Evolutionary conservation across 2,797 vertebrate genomes (phyloP), one percentile per base, ranked within the genome.

Genomic region (Aphelocoma californica): DNA sequence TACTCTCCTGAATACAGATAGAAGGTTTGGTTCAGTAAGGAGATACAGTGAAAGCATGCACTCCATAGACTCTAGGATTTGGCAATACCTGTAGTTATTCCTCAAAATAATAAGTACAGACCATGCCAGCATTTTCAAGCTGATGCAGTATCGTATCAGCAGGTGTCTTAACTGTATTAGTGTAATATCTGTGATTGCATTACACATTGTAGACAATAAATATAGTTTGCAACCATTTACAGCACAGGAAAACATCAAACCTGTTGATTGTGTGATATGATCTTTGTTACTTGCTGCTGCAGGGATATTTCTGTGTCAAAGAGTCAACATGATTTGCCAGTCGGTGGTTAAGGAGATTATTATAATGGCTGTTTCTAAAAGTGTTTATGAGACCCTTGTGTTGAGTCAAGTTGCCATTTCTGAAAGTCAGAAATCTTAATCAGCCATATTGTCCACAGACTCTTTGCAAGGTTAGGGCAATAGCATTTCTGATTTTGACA

Each of bases 1-100:
- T 48, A 93, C 91, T 40, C 32, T 42, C 72, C 72, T 86, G 94
- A 95, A 96, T 93, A 93, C 92, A 88, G 36, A 75, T 87, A 81
- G 58, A 69, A 93, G 51, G n/a, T 57, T 93, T 73, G 18, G 18
- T 45, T 92, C 69, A 42, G 54, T 42, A 51, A 36, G 75, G 54
- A 71, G 53, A 60, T 60, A 53, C 26, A 91, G n/a, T 10, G 51
- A 53, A 93, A 80, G 24, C 25, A 60, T 5, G 12, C 0, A 1
- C 25, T 74, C 18, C 19, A 42, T 23, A 53, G 47, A 56, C 56
- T 72, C 34, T 66, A 58, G 14, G 36, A 32, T 53, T 81, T 18
- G 48, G 16, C 32, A 93, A 42, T 66, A 62, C 18, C 51, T 57
- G 17, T 44, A n/a, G 44, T 29, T 89, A 14, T 38, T 61, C 58